Conservation (phyloP, 2,888 invertebrate genomes). For the Epistrophe eligans region DNA sequence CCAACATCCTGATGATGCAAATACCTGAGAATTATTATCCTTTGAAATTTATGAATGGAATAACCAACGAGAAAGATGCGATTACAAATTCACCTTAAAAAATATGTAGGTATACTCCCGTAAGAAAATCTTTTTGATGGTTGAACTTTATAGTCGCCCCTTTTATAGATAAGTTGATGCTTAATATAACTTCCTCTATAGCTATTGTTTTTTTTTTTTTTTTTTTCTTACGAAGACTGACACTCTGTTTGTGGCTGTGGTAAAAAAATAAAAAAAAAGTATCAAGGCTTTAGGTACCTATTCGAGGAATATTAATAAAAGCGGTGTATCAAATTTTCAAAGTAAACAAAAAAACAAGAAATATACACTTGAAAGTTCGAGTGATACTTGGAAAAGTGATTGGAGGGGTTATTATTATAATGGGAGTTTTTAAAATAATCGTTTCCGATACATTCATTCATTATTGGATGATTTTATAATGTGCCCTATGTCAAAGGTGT, state of each 20-base stretch:
- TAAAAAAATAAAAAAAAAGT: constrained; percentile 1
- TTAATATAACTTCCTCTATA: constrained; percentile 43
- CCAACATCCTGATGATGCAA: constrained; percentile 56
- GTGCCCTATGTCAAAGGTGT: not conserved
- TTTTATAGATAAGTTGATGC: not conserved
- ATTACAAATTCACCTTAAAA: constrained; percentile 75
- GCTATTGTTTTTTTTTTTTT: constrained; percentile 32
- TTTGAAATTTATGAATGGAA: constrained; percentile 61
- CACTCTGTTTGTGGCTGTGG: no score
- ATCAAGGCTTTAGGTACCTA: not conserved
- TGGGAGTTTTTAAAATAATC: constrained; percentile 10
- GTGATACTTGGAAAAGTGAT: constrained; percentile 43
- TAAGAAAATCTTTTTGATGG: constrained; percentile 16
- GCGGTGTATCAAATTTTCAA: constrained; percentile 69
- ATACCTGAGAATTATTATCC: constrained; percentile 71
- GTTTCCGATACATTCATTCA: constrained; percentile 21
- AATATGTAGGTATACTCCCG: constrained; percentile 25
- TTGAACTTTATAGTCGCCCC: constrained; percentile 46
- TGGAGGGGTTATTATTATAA: not conserved
- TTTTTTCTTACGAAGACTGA: not conserved
- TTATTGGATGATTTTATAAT: not conserved
- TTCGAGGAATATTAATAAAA: not conserved
- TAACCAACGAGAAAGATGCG: constrained; percentile 42
- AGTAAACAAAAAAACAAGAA: constrained; percentile 9
- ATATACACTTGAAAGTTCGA: constrained; percentile 52